Evolutionary conservation across 2,797 vertebrate species (phyloP).

Genomic region (Brachyalestes nurse): DNA sequence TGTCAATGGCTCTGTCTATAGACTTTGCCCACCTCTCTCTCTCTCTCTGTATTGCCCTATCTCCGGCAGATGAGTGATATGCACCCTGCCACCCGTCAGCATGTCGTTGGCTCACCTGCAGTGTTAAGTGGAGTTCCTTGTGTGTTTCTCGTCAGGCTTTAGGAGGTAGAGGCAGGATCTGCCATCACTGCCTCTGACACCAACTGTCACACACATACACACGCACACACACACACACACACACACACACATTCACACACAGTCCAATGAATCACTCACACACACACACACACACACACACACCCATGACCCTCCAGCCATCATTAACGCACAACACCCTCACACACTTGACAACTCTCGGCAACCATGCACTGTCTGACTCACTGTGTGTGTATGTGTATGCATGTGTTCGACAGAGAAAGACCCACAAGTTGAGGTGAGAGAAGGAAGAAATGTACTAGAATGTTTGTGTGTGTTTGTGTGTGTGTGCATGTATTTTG

Average conservation of each 20-base stretch:
- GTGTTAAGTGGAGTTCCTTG: slow-evolving; percentile 37
- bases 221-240: slow-evolving; percentile 22
- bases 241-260: slow-evolving; percentile 34
- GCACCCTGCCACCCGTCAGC: slow-evolving; percentile 40
- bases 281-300: too few species aligned
- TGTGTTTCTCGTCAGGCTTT: slow-evolving; percentile 45
- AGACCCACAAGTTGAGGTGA: slow-evolving; percentile 7
- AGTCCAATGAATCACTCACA: slow-evolving; percentile 8
- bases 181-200: slow-evolving; percentile 49
- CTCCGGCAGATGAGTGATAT: slow-evolving; percentile 46
- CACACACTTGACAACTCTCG: slow-evolving; percentile 44
- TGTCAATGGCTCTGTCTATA: neutral
- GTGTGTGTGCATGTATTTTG: neutral
- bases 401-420: slow-evolving; percentile 13
- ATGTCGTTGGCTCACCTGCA: neutral
- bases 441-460: slow-evolving; percentile 67
- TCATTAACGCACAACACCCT: slow-evolving; percentile 46
- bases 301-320: slow-evolving; percentile 24
- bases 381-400: slow-evolving; percentile 3
- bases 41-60: slow-evolving; percentile 7
- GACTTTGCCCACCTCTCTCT: neutral
- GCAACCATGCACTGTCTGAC: slow-evolving; percentile 32
- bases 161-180: slow-evolving; percentile 12
- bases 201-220: slow-evolving; percentile 40
- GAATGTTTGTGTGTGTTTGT: slow-evolving; percentile 32